phyloP scores from a whole-genome alignment of 2,888 invertebrate genomes.

The Monoplex corrugatus region DNA sequence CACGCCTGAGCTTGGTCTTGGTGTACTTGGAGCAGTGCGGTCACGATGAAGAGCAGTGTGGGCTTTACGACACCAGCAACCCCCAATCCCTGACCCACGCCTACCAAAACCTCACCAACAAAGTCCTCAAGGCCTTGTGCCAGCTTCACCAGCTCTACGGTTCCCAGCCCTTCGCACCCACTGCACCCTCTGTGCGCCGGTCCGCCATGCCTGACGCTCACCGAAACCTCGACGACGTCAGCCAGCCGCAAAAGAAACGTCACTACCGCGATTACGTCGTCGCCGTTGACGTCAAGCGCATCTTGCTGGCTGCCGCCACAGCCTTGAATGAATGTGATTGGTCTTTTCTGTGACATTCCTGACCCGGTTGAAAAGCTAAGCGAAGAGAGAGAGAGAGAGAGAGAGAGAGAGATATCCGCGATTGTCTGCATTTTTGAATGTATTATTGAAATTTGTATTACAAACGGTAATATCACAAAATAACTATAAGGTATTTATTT shows the following conservation, averaged over 20 bases:
- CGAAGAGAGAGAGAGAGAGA: no score
- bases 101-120: background rate
- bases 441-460: no score
- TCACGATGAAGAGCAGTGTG: background rate
- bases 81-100: background rate
- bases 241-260: background rate
- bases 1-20: background rate
- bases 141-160: background rate
- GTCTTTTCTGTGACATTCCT: background rate
- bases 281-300: background rate
- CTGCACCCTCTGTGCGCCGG: background rate
- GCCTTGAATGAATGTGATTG: background rate
- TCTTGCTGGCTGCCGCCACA: background rate
- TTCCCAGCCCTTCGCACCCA: background rate
- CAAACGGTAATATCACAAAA: no score
- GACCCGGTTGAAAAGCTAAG: no score
- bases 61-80: no score
- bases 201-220: background rate
- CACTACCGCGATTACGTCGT: background rate
- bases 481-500: no score
- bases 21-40: constrained; percentile 43
- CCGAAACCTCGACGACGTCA: background rate
- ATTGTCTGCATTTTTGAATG: no score
- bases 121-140: constrained; percentile 27
- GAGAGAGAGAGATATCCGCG: no score